phyloP scores from a whole-genome alignment of 2,888 invertebrate genomes.

The Steinernema carpocapsae region DNA sequence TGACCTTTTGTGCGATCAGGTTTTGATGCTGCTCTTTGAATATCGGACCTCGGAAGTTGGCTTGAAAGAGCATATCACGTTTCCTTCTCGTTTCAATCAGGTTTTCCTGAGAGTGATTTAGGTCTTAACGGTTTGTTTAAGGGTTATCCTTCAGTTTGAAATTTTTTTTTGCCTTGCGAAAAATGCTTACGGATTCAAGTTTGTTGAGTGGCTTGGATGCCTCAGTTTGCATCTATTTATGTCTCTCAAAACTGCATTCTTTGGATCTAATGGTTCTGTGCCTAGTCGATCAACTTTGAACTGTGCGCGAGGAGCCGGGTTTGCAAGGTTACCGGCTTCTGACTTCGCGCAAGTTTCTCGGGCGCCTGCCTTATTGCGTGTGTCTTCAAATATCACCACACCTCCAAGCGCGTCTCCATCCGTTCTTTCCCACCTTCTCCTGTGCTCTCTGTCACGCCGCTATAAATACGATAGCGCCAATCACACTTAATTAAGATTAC shows the following conservation, averaged over 20 bases:
- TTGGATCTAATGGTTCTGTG: background rate
- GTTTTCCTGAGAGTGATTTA: no score
- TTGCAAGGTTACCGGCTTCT: conserved; percentile 33
- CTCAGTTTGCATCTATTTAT: background rate
- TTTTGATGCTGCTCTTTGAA: no score
- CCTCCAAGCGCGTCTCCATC: conserved; percentile 34
- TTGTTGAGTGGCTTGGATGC: no score
- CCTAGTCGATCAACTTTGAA: conserved; percentile 33
- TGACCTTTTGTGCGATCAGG: no score
- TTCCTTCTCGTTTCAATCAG: no score
- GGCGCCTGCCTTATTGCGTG: conserved; percentile 22
- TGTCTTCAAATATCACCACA: conserved; percentile 32
- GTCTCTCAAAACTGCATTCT: conserved; percentile 19
- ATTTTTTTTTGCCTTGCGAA: no score
- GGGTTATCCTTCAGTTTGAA: no score
- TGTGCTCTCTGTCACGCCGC: conserved; percentile 30
- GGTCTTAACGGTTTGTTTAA: no score
- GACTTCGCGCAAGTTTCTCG: conserved; percentile 30
- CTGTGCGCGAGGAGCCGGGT: conserved; percentile 12
- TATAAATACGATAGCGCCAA: conserved; percentile 32
- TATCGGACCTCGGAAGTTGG: no score
- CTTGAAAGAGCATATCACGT: no score
- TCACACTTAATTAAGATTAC: conserved; percentile 33
- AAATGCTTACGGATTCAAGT: no score
- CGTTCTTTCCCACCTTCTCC: conserved; percentile 35